Base-by-base conservation (phyloP, 1,140 invertebrate genomes). In the Drosophila sp. region DNA sequence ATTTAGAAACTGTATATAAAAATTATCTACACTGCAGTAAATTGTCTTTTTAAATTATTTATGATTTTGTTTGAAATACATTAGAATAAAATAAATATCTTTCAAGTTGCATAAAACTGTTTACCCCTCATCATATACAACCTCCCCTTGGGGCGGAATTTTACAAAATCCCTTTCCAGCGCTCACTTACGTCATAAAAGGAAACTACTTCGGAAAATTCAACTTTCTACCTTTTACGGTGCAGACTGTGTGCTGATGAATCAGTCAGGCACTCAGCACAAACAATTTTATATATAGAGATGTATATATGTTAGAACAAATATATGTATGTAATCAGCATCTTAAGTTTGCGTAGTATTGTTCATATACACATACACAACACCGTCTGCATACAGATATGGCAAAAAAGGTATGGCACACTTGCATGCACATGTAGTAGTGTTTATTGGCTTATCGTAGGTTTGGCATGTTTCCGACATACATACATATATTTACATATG, bases 321-420 rank as follows among this genome's bases (percentile, higher is more conserved):
- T 50, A 7, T 50, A 14, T 50, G 50, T 38, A 53, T 38, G 32
- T 29, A 53, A 53, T 53, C 32, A 38, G 29, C 50, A 50, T 50
- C 46, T 50, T 50, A 32, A 50, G 46, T 50, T 50, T 50, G 46
- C 25, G 25, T 50, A 8, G 46, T 50, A 29, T 53, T 41, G 36
- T 25, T 38, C 21, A 40, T 8, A 41, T 21, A 56, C 38, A 56
- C 36, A 56, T 5, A 13, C 53, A 27, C n/a, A 13, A 38, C 14
- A 27, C 3, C 5, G 8, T 38, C 7, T 48, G 16, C 25, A 48
- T 38, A 7, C 51, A 57, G 41, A 57, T 57, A 43, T 11, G 25
- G 32, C 34, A 58, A 58, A 58, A 61, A 61, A 46, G 13, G 41
- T 27, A 61, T 46, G 43, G 32, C 50, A 53, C 32, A 53, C 29